phyloP scores from a whole-genome alignment of 2,113 vertebrate genomes.

The Catagonus wagneri region DNA sequence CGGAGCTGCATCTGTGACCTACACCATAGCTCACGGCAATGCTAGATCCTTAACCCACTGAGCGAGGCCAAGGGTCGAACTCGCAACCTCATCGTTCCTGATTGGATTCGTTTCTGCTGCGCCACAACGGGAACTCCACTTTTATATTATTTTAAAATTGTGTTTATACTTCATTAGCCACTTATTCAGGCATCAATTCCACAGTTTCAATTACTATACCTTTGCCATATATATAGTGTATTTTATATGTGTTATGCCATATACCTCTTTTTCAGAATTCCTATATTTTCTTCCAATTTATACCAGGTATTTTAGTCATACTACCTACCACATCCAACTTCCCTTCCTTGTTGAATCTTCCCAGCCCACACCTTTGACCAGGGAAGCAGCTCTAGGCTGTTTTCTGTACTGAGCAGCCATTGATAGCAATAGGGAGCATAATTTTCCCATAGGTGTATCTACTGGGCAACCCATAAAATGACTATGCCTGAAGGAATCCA shows the following conservation, averaged over 20 bases:
- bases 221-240: background rate
- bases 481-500: background rate
- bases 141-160: constrained; percentile 19
- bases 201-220: constrained; percentile 4
- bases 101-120: too few species aligned
- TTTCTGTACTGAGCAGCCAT: background rate
- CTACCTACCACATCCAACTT: background rate
- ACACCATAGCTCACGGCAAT: too few species aligned
- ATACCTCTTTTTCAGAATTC: background rate
- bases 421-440: background rate
- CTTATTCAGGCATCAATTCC: background rate
- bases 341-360: background rate
- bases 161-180: constrained; percentile 39
- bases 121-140: too few species aligned
- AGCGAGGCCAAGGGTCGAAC: too few species aligned
- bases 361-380: background rate
- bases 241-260: background rate
- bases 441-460: background rate
- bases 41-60: too few species aligned
- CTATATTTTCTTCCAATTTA: constrained; percentile 2
- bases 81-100: too few species aligned
- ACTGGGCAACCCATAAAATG: background rate
- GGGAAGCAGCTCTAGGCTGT: background rate
- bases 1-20: too few species aligned
- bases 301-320: background rate